phyloP scores from a whole-genome alignment of 2,113 vertebrate species.

The Grammomys surdaster region DNA sequence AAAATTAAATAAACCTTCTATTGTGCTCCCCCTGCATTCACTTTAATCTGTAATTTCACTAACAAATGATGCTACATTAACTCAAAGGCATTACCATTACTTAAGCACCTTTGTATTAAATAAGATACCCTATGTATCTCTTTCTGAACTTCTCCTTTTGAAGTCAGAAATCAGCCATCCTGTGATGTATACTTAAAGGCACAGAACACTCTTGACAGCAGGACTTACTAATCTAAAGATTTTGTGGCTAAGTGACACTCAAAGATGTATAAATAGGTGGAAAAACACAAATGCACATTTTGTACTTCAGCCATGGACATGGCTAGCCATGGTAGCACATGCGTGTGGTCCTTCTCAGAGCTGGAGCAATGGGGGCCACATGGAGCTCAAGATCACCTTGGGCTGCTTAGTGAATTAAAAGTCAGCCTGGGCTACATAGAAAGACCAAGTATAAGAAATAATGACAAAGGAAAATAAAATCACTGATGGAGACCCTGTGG shows the following conservation, averaged over 20 bases:
- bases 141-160: neutral
- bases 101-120: neutral
- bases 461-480: neutral
- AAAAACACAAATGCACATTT: neutral
- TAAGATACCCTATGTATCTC: neutral
- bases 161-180: neutral
- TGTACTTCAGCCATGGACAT: neutral
- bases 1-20: conserved; percentile 8
- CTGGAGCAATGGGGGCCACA: neutral
- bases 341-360: neutral
- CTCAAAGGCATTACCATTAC: conserved; percentile 27
- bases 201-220: neutral
- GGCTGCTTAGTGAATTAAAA: neutral
- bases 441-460: neutral
- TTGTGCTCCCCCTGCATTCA: neutral
- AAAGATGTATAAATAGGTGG: neutral
- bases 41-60: conserved; percentile 4
- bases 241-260: neutral
- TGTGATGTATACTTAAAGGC: neutral
- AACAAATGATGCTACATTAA: conserved; percentile 33
- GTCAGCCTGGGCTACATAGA: neutral
- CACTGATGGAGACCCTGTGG: neutral
- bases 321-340: too few relatives aligned
- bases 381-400: neutral
- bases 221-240: neutral